phyloP scores from a whole-genome alignment of 2,113 vertebrate genomes.

The Eulemur rufifrons region DNA sequence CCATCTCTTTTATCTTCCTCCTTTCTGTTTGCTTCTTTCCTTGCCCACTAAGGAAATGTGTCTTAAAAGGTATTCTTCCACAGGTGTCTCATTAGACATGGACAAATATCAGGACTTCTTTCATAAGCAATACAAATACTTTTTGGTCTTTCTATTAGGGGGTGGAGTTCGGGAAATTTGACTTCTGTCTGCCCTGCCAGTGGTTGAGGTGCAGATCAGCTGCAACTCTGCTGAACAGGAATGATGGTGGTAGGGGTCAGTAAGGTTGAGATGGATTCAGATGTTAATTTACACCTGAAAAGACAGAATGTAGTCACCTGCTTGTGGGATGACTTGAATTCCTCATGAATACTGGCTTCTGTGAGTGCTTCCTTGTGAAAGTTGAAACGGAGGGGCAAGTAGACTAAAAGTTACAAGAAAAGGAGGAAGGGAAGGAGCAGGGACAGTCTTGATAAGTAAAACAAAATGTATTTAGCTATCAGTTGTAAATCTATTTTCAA shows the following conservation, averaged over 20 bases:
- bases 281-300: conserved; percentile 81
- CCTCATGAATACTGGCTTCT: conserved; percentile 46
- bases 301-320: conserved; percentile 60
- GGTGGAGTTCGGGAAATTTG: background rate
- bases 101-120: background rate
- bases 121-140: background rate
- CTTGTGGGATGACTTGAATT: conserved; percentile 55
- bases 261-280: conserved; percentile 68
- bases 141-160: background rate
- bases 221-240: background rate
- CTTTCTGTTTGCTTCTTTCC: background rate
- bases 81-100: background rate
- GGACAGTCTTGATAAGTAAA: background rate
- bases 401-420: background rate
- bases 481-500: conserved; percentile 54
- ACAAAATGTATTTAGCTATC: background rate
- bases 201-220: conserved; percentile 42
- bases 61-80: background rate
- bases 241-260: conserved; percentile 56
- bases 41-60: background rate
- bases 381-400: background rate
- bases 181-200: conserved; percentile 1
- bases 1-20: background rate
- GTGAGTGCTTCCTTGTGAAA: conserved; percentile 53
- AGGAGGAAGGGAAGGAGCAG: background rate